A percentile compares a stretch with the other conserved stretches of the same genome.
phyloP scores from a whole-genome alignment of 2,888 invertebrate species.

The Pyrrhia umbra region DNA sequence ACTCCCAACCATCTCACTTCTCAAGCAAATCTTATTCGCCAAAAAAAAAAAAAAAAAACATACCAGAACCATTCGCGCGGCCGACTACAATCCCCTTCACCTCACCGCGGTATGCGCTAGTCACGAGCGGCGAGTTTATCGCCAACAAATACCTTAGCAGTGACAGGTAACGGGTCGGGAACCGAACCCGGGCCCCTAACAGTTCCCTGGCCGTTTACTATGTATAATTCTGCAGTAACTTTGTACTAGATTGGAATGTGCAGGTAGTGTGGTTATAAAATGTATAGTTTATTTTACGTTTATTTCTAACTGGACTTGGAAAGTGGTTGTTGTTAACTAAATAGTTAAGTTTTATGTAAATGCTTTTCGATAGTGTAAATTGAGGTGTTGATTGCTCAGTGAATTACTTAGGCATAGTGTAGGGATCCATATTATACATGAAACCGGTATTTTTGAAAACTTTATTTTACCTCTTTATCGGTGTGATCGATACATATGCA shows the following conservation, averaged over 20 bases:
- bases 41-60: neutral
- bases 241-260: conserved; percentile 44
- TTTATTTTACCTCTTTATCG: too few relatives aligned
- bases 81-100: conserved; percentile 32
- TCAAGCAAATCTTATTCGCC: neutral
- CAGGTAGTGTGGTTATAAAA: conserved; percentile 11
- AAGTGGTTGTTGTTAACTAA: neutral
- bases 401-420: neutral
- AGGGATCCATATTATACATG: too few relatives aligned
- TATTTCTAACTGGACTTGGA: neutral
- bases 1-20: neutral
- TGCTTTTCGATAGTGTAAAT: neutral
- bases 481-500: too few relatives aligned
- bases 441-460: too few relatives aligned
- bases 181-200: conserved; percentile 53
- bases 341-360: neutral
- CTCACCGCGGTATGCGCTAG: conserved; percentile 60
- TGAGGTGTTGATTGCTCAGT: neutral
- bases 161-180: conserved; percentile 64
- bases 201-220: conserved; percentile 29
- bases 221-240: conserved; percentile 46
- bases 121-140: conserved; percentile 63
- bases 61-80: conserved; percentile 2
- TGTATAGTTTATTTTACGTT: conserved; percentile 5
- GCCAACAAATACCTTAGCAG: conserved; percentile 59